Base-by-base conservation (phyloP, 2,113 vertebrate genomes). In the Ibidorhyncha struthersii region DNA sequence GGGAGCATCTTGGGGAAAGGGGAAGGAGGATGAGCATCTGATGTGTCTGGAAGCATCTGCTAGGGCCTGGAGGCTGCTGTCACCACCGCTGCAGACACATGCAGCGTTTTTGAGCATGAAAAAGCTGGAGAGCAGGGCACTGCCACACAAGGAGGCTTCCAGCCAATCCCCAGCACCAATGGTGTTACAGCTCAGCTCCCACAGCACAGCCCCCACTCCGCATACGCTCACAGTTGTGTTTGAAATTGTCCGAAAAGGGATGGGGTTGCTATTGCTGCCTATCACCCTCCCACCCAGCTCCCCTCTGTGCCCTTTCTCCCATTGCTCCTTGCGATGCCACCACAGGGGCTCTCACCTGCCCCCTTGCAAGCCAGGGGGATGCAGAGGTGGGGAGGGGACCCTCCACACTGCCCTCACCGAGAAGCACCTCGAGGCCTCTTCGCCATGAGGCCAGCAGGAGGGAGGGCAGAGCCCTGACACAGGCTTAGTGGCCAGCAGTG, bases 61-160 rank as follows among this genome's bases (percentile, higher is more conserved):
- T 27, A 82, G 30, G 71, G n/a, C 40, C 59, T 45, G 9, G 82
- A 79, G 27, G 53, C 62, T 85, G 32, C 71, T 55, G 58, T 29
- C 1, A 0, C 82, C 61, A 29, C 73, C 1, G 1, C 52, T 56
- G 79, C 66, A 87, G 73, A 29, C 8, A 50, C 0, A 0, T 43
- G 34, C 61, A 62, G 66, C 49, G 40, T 43, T 91, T 84, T 15
- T 21, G 66, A 76, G 50, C 25, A 20, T n/a, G 78, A 82, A 59
- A 32, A 84, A 63, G 52, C 59, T 59, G 26, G 52, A 71, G 65
- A 76, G 55, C 38, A 73, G 81, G 50, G 32, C 69, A 45, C 32
- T 81, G 45, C 59, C 53, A 73, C 18, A 34, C 40, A 70, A 50
- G 34, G 34, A 80, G 36, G 41, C 45, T 70, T 50, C 38, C 2